Evolutionary conservation across 2,888 invertebrate species (phyloP), one percentile per base, ranked within the genome.

Genomic region (Reticulitermes lucifugus): DNA sequence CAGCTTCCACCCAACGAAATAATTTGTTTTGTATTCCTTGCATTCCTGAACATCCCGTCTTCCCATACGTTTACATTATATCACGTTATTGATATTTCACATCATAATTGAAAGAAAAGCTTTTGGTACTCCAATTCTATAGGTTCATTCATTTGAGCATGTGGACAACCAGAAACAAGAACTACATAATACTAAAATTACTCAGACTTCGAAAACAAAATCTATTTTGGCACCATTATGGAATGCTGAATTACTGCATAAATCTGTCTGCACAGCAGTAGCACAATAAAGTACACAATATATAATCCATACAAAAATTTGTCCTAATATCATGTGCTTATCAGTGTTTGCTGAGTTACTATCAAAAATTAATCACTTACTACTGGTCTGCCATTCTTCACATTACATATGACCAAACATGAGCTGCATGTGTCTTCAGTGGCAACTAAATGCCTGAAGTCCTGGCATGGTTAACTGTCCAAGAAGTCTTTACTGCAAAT

Each of bases 181-280:
- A 73, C 60, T 35, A 79, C 43, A 51, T 70, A 81, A 65, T 81
- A 43, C 81, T 65, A 43, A 65, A 65, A 81, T 81, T 43, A 70
- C 41, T 81, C 81, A 65, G 81, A 70, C 43, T 81, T 70, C 35
- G 70, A 14, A 81, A 81, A 81, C 12, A 12, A 65, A 81, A 65
- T 60, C 6, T 25, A n/a, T 65, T 81, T 81, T 81, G 81, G 81
- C 81, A 81, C 81, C 81, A 65, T n/a, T 25, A 70, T 65, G 81
- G 81, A 81, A 81, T 81, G 81, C 81, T 43, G 65, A 6, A 80
- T 41, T 65, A 65, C 25, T 65, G 65, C 9, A 10, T 65, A 65
- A n/a, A 46, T 46, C 46, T 25, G n/a, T 25, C 25, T 12, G 3
- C 65, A 25, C 10, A 6, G n/a, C 9, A 65, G 25, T n/a, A 65